phyloP scores from a whole-genome alignment of 2,888 invertebrate species.

The Lysandra bellargus region DNA sequence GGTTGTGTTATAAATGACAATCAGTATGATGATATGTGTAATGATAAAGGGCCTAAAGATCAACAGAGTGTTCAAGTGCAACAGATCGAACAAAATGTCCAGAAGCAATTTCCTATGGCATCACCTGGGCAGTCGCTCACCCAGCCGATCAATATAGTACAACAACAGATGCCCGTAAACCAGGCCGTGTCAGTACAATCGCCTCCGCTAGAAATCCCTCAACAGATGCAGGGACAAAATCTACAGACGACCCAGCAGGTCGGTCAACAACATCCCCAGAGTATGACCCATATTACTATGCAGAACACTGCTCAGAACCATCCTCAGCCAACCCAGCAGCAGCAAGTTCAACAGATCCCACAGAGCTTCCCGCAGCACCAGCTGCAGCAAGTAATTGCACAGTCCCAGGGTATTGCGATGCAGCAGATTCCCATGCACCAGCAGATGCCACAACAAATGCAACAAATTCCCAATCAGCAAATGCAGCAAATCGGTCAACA shows the following conservation, averaged over 20 bases:
- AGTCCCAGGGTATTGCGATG: slow-evolving; percentile 74
- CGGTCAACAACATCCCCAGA: slow-evolving; percentile 74
- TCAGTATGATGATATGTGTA: slow-evolving; percentile 75
- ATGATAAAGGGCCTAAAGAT: slow-evolving; percentile 76
- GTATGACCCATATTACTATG: slow-evolving; percentile 77
- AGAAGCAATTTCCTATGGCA: slow-evolving; percentile 77
- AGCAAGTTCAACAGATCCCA: slow-evolving; percentile 76
- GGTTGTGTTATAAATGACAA: slow-evolving; percentile 77
- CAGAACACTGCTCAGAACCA: slow-evolving; percentile 66
- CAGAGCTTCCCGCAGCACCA: slow-evolving; percentile 80
- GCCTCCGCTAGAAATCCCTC: slow-evolving; percentile 76
- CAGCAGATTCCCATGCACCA: slow-evolving; percentile 79
- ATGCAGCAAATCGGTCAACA: slow-evolving; percentile 78
- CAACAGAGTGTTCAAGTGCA: slow-evolving; percentile 72
- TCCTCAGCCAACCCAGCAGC: slow-evolving; percentile 66
- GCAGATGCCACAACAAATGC: slow-evolving; percentile 77
- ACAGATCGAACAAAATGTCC: slow-evolving; percentile 73
- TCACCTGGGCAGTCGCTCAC: slow-evolving; percentile 77
- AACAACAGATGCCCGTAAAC: slow-evolving; percentile 70
- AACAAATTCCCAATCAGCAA: slow-evolving; percentile 77
- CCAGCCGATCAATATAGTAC: slow-evolving; percentile 71
- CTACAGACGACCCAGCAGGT: slow-evolving; percentile 69
- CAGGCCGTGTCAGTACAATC: slow-evolving; percentile 76
- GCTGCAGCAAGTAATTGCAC: slow-evolving; percentile 75
- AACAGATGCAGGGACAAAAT: slow-evolving; percentile 73